A percentile compares a stretch with the other conserved stretches of the same genome.
Evolutionary conservation across 2,113 vertebrate species (phyloP).

Genomic region (Tragelaphus strepsiceros): DNA sequence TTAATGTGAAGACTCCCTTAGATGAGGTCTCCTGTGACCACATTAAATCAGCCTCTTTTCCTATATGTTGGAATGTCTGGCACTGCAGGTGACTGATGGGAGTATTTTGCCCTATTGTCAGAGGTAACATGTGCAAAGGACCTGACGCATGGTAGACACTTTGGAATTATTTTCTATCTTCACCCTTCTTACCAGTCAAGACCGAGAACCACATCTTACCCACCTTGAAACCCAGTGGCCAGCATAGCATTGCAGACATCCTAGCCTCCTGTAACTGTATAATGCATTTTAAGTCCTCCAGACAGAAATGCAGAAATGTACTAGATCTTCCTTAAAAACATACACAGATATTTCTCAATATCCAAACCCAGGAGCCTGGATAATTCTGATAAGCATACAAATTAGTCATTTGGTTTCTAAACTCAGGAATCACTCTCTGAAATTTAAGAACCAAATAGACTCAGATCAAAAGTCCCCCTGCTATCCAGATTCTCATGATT

Average conservation of each 20-base stretch:
- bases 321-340: too few species aligned
- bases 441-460: not conserved
- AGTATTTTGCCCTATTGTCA: not conserved
- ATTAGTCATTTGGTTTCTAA: rapidly evolving
- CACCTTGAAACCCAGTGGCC: not conserved
- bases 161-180: not conserved
- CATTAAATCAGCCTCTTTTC: not conserved
- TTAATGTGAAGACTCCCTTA: not conserved
- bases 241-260: rapidly evolving
- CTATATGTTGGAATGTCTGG: not conserved
- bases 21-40: not conserved
- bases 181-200: not conserved
- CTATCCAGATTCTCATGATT: not conserved
- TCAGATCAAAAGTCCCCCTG: not conserved
- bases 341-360: too few species aligned
- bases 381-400: too few species aligned
- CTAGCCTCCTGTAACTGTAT: too few species aligned
- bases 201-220: not conserved
- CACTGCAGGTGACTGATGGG: too few species aligned
- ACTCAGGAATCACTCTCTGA: too few species aligned
- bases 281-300: too few species aligned
- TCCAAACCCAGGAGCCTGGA: too few species aligned
- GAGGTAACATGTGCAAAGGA: not conserved
- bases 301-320: too few species aligned
- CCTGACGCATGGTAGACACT: not conserved